A percentile compares a stretch with the other conserved stretches of the same genome.
phyloP scores from a whole-genome alignment of 2,113 vertebrate species.

The Meriones unguiculatus region DNA sequence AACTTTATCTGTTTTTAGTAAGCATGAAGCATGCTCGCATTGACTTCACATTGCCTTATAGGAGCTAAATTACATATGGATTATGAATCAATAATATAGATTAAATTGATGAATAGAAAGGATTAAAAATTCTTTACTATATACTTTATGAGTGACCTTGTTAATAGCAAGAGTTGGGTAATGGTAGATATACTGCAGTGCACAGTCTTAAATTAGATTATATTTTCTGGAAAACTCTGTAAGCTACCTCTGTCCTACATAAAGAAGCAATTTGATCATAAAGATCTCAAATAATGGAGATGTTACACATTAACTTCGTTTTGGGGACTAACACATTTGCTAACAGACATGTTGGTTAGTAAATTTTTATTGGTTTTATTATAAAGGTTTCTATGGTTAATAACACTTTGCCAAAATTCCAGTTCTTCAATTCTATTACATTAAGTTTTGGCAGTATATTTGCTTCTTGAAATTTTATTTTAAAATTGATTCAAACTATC shows the following conservation, averaged over 20 bases:
- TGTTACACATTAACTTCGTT: slow-evolving; percentile 50
- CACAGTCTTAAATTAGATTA: neutral
- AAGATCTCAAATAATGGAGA: slow-evolving; percentile 55
- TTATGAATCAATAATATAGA: neutral
- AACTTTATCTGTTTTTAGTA: neutral
- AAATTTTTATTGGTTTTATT: slow-evolving; percentile 70
- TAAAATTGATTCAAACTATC: neutral
- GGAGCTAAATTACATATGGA: neutral
- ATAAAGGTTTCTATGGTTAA: slow-evolving; percentile 66
- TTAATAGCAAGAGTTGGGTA: rapidly evolving
- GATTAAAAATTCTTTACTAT: neutral
- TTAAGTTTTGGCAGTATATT: slow-evolving; percentile 59
- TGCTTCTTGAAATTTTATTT: neutral
- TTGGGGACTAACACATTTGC: slow-evolving; percentile 54
- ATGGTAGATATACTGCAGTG: neutral
- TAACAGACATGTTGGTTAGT: slow-evolving; percentile 73
- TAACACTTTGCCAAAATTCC: slow-evolving; percentile 69
- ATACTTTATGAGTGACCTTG: neutral
- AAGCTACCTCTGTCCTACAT: slow-evolving; percentile 58
- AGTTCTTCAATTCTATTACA: slow-evolving; percentile 65
- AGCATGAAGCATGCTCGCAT: too few relatives aligned
- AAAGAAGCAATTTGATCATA: slow-evolving; percentile 58
- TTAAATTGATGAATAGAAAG: neutral
- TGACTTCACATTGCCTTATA: neutral
- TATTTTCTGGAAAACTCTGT: slow-evolving; percentile 21